phyloP scores from a whole-genome alignment of 2,797 vertebrate species.

The Karalla daura region DNA sequence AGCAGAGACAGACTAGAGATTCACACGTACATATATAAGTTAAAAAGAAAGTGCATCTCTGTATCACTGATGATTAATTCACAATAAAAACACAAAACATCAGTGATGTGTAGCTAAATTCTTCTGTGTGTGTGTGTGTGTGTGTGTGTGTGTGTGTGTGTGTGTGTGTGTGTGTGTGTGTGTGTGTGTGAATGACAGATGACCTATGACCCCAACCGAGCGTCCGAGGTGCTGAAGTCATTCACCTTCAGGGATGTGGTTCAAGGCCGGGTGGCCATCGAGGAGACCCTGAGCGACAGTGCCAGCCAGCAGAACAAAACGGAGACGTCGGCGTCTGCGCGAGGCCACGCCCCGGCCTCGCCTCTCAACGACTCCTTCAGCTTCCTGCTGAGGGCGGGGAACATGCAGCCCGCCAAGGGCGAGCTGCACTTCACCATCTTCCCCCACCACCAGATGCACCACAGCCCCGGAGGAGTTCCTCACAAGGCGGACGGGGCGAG shows the following conservation, averaged over 20 bases:
- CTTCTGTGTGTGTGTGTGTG: slow-evolving; percentile 24
- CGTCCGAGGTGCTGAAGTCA: slow-evolving; percentile 67
- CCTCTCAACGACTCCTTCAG: slow-evolving; percentile 89
- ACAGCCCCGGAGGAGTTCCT: slow-evolving; percentile 49
- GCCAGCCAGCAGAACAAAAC: slow-evolving; percentile 56
- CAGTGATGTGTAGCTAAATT: no score
- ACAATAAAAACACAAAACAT: no score
- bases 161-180: slow-evolving; percentile 28
- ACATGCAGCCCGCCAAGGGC: slow-evolving; percentile 87
- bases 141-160: slow-evolving; percentile 25
- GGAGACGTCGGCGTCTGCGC: slow-evolving; percentile 22
- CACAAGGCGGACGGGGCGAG: slow-evolving; percentile 51
- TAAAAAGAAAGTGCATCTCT: no score
- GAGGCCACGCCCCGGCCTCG: slow-evolving; percentile 67
- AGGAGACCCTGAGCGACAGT: slow-evolving; percentile 81
- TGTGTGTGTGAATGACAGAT: slow-evolving; percentile 67
- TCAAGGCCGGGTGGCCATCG: slow-evolving; percentile 84
- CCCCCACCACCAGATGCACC: slow-evolving; percentile 78
- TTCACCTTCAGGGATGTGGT: slow-evolving; percentile 91
- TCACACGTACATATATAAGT: no score
- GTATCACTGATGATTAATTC: no score
- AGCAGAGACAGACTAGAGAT: no score
- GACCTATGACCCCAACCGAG: slow-evolving; percentile 62
- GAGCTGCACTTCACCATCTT: slow-evolving; percentile 88
- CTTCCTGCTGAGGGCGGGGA: slow-evolving; percentile 88